phyloP scores from a whole-genome alignment of 2,888 invertebrate genomes.

The Polylopha cassiicola region DNA sequence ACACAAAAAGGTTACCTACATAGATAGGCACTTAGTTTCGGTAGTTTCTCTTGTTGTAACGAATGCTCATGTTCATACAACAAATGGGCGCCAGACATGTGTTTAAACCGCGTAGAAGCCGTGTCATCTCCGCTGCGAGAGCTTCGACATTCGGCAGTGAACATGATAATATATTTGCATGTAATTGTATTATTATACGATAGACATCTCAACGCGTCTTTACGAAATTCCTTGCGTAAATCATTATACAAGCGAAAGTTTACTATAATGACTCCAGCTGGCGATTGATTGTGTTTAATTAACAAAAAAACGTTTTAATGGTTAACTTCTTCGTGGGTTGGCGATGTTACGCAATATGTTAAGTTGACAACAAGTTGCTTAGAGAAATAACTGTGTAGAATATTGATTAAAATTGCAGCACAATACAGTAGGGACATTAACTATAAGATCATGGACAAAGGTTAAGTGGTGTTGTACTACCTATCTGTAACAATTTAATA shows the following conservation, averaged over 20 bases:
- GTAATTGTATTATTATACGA: constrained; percentile 5
- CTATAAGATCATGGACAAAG: too few species aligned
- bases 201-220: constrained; percentile 20
- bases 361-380: constrained; percentile 2
- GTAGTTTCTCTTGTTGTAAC: constrained; percentile 13
- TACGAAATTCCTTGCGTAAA: constrained; percentile 37
- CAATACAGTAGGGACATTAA: too few species aligned
- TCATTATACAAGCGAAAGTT: constrained; percentile 31
- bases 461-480: too few species aligned
- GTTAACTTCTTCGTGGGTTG: not conserved
- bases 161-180: constrained; percentile 1
- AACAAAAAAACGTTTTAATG: constrained; percentile 9
- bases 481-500: too few species aligned
- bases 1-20: too few species aligned
- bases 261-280: constrained; percentile 9
- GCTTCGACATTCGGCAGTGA: not conserved
- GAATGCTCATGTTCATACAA: constrained; percentile 4
- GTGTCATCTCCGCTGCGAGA: constrained; percentile 6
- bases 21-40: constrained; percentile 1
- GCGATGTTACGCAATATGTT: constrained; percentile 7
- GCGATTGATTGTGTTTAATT: constrained; percentile 28
- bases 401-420: too few species aligned
- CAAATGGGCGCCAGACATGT: constrained; percentile 4
- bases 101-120: constrained; percentile 13
- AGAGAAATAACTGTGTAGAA: not conserved